Evolutionary conservation across 2,888 invertebrate genomes (phyloP).

Genomic region (Lochmaea capreae): DNA sequence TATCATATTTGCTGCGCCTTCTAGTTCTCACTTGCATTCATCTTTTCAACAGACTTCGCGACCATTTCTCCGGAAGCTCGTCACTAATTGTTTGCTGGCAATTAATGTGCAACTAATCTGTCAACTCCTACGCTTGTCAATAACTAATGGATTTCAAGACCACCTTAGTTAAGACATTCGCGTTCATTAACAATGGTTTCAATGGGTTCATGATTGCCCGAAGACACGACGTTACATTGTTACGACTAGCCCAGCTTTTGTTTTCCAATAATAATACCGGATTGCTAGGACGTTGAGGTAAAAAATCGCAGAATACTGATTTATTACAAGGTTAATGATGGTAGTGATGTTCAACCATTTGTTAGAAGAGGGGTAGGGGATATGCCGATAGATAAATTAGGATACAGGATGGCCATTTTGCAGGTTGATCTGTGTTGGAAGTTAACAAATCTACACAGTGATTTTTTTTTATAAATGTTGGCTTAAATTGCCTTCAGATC

Average conservation of each 20-base stretch:
- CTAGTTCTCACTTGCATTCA: not conserved
- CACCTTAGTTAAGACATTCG: constrained; percentile 58
- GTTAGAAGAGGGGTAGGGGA: not conserved
- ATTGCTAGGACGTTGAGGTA: constrained; percentile 12
- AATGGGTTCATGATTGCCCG: constrained; percentile 52
- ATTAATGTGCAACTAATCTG: constrained; percentile 56
- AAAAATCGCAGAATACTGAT: constrained; percentile 26
- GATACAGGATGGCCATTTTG: not conserved
- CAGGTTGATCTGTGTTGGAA: not conserved
- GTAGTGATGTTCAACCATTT: constrained; percentile 27
- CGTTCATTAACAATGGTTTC: constrained; percentile 56
- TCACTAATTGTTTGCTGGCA: constrained; percentile 54
- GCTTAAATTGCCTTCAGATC: not conserved
- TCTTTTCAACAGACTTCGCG: not conserved
- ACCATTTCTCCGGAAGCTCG: not conserved
- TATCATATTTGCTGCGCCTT: too few species aligned
- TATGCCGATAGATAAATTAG: not conserved
- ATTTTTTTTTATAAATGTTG: not conserved
- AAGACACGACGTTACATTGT: constrained; percentile 48
- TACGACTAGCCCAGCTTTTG: constrained; percentile 49
- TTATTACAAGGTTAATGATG: constrained; percentile 34
- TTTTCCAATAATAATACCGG: constrained; percentile 46
- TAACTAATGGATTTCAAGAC: constrained; percentile 52
- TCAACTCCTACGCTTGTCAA: constrained; percentile 53
- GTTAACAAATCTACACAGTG: too few species aligned